phyloP scores from a whole-genome alignment of 2,113 vertebrate species.

The Trichomycterus rosablanca region DNA sequence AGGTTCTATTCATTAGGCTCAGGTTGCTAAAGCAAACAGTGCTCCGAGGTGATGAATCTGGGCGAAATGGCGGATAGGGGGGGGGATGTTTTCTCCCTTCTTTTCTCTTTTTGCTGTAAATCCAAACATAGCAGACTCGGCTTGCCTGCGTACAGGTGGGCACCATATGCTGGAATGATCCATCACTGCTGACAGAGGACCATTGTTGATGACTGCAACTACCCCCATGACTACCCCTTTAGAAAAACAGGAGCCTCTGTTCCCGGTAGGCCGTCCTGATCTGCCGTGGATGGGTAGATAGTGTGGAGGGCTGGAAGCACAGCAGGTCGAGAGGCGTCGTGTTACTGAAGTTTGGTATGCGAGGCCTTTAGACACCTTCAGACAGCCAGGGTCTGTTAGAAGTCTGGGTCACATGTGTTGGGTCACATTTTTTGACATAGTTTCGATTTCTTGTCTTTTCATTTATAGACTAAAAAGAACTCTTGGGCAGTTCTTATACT shows the following conservation, averaged over 20 bases:
- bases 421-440: no score
- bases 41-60: conserved; percentile 68
- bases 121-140: conserved; percentile 56
- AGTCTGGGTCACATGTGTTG: conserved; percentile 15
- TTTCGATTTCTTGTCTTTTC: no score
- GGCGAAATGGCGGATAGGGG: conserved; percentile 44
- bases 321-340: conserved; percentile 41
- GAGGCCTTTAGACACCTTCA: conserved; percentile 23
- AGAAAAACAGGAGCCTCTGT: conserved; percentile 45
- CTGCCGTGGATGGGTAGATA: conserved; percentile 24
- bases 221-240: conserved; percentile 29
- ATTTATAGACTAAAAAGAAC: no score
- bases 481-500: no score
- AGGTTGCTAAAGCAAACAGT: conserved; percentile 73
- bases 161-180: conserved; percentile 55
- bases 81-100: conserved; percentile 13
- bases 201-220: conserved; percentile 49
- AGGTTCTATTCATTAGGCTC: conserved; percentile 54
- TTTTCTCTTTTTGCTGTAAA: conserved; percentile 43
- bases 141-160: conserved; percentile 48
- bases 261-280: conserved; percentile 36
- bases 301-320: conserved; percentile 8
- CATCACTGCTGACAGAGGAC: conserved; percentile 51
- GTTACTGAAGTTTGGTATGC: conserved; percentile 36
- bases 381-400: conserved; percentile 28